A percentile compares a stretch with the other conserved stretches of the same genome.
phyloP scores from a whole-genome alignment of 2,888 invertebrate genomes.

The Dastarcus helophoroides region DNA sequence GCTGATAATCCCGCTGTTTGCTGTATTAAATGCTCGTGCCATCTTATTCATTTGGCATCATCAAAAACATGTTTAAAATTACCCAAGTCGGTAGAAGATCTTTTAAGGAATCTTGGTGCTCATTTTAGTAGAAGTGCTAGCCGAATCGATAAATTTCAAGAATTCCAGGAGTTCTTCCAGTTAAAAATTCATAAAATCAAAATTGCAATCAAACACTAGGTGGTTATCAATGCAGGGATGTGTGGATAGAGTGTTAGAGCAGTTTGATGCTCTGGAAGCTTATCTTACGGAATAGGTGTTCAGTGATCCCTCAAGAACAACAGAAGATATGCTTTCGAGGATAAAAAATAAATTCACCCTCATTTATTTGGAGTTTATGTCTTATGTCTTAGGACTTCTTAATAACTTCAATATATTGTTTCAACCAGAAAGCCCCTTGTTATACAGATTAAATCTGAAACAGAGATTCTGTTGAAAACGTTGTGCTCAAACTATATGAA shows the following conservation, averaged over 20 bases:
- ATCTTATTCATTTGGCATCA: slow-evolving; percentile 2
- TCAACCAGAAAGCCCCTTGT: too few relatives aligned
- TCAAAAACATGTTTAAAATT: slow-evolving; percentile 3
- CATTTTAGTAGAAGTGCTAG: neutral
- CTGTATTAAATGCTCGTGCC: slow-evolving; percentile 4
- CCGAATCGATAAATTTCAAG: neutral
- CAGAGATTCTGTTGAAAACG: too few relatives aligned
- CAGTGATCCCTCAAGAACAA: slow-evolving; percentile 20
- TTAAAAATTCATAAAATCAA: slow-evolving; percentile 11
- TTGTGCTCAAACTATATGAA: too few relatives aligned
- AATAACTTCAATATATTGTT: slow-evolving; percentile 18
- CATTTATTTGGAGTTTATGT: slow-evolving; percentile 23
- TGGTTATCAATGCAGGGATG: too few relatives aligned
- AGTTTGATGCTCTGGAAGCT: too few relatives aligned
- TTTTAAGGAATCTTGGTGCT: neutral
- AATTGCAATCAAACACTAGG: slow-evolving; percentile 4
- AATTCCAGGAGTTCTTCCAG: slow-evolving; percentile 1
- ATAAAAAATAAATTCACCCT: too few relatives aligned
- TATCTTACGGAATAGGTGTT: slow-evolving; percentile 17
- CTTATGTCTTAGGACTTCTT: slow-evolving; percentile 16
- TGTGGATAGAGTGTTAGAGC: too few relatives aligned
- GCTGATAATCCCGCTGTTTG: neutral
- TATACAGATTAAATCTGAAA: too few relatives aligned
- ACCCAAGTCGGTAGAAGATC: slow-evolving; percentile 2
- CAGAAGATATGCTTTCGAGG: too few relatives aligned